A percentile compares a stretch with the other conserved stretches of the same genome.
Conservation (phyloP, 2,888 invertebrate species). For the Parnassius orleans region DNA sequence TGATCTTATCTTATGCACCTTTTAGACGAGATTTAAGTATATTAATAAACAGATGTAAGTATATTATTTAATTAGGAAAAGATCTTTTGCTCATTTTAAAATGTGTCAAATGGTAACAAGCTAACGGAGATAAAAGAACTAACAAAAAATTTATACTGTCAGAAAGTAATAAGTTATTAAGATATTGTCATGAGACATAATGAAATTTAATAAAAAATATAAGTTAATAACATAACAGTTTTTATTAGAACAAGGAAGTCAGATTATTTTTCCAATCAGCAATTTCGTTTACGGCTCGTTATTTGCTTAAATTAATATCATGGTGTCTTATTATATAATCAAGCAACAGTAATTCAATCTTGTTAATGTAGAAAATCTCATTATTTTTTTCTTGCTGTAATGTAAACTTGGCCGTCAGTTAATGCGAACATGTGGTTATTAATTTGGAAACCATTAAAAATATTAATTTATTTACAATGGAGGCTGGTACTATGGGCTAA, state of each 20-base stretch:
- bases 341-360: slow-evolving; percentile 34
- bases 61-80: no score
- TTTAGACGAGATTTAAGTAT: no score
- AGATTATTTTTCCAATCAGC: slow-evolving; percentile 16
- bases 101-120: no score
- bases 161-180: no score
- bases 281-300: slow-evolving; percentile 11
- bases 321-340: slow-evolving; percentile 6
- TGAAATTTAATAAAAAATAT: no score
- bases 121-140: no score
- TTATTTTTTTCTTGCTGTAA: slow-evolving; percentile 36
- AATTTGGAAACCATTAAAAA: slow-evolving; percentile 53
- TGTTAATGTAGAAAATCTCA: slow-evolving; percentile 35
- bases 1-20: no score
- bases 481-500: slow-evolving; percentile 51
- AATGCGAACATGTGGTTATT: slow-evolving; percentile 48
- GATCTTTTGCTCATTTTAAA: no score
- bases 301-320: slow-evolving; percentile 22
- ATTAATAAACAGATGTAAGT: no score
- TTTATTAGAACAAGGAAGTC: slow-evolving; percentile 13
- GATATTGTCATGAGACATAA: no score
- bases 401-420: slow-evolving; percentile 41
- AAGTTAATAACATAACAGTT: background rate
- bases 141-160: no score
- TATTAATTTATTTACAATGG: slow-evolving; percentile 58